Evolutionary conservation across 30 jellyfish, hydroid and myxozoan genomes (phyloP).

Genomic region (Hydractinia echinata): DNA sequence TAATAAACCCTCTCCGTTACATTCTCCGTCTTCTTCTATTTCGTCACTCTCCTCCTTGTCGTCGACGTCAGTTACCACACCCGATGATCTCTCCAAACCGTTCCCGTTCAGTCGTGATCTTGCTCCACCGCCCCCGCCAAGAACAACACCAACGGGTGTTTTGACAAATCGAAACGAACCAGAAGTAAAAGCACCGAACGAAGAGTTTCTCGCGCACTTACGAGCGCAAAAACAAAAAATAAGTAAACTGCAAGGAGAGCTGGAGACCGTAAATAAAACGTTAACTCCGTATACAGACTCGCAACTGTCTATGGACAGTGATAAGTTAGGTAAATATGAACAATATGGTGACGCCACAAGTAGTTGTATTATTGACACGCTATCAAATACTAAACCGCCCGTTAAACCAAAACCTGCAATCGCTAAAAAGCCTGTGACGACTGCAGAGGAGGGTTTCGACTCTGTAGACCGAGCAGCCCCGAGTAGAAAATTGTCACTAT

Average conservation of each 20-base stretch:
- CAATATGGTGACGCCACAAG: conserved; percentile 4
- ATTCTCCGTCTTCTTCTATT: conserved; percentile 76
- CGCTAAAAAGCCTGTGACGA: neutral
- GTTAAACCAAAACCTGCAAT: conserved; percentile 24
- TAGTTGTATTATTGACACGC: neutral
- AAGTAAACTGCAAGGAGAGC: neutral
- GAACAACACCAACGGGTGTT: conserved; percentile 34
- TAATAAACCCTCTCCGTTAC: conserved; percentile 15
- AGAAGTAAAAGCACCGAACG: neutral
- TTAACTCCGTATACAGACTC: neutral
- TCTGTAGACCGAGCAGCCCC: neutral
- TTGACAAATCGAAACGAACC: neutral
- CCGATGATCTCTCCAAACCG: conserved; percentile 30
- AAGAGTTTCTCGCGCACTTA: conserved; percentile 5
- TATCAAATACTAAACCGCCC: neutral
- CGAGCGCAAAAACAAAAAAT: conserved; percentile 17
- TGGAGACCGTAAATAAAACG: neutral
- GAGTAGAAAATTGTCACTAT: no score
- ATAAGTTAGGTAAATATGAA: conserved; percentile 4
- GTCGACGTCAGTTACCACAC: conserved; percentile 25
- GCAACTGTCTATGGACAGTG: neutral
- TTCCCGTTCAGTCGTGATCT: neutral
- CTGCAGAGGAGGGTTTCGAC: neutral
- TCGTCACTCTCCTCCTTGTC: conserved; percentile 80
- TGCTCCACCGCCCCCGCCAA: conserved; percentile 42